phyloP scores from a whole-genome alignment of 2,797 vertebrate species.

The Thamnophis elegans region DNA sequence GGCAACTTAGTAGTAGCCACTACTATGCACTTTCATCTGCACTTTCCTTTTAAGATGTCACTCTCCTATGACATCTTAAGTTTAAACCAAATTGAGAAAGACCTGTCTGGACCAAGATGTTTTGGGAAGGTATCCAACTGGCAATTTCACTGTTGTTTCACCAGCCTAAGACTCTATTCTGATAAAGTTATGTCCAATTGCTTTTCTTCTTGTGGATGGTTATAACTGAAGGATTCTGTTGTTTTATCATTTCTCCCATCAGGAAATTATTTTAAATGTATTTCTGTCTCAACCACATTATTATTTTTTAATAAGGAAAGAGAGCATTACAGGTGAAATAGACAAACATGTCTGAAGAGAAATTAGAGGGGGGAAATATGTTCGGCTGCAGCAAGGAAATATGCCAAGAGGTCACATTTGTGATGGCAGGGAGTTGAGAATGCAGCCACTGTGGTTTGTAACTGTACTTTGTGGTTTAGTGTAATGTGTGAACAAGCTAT shows the following conservation, averaged over 20 bases:
- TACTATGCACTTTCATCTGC: neutral
- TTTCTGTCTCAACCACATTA: neutral
- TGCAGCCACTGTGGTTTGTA: neutral
- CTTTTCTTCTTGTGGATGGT: neutral
- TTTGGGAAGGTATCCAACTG: neutral
- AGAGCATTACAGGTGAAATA: neutral
- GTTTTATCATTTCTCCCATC: neutral
- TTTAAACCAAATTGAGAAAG: neutral
- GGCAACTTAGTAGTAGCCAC: neutral
- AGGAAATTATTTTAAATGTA: neutral
- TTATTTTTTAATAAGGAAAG: neutral
- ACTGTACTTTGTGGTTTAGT: neutral
- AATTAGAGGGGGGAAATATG: neutral
- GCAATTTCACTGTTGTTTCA: neutral
- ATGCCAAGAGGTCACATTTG: neutral
- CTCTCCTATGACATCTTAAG: neutral
- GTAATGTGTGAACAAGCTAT: neutral
- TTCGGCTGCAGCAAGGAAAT: neutral
- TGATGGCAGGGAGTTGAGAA: neutral
- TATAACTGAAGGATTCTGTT: neutral
- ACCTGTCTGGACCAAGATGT: neutral
- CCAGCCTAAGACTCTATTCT: neutral
- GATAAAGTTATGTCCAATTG: neutral
- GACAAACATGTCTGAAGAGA: neutral
- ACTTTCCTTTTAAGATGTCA: neutral